A percentile compares a stretch with the other conserved stretches of the same genome.
phyloP scores from a whole-genome alignment of 1,140 invertebrate species.

The Lerema accius region DNA sequence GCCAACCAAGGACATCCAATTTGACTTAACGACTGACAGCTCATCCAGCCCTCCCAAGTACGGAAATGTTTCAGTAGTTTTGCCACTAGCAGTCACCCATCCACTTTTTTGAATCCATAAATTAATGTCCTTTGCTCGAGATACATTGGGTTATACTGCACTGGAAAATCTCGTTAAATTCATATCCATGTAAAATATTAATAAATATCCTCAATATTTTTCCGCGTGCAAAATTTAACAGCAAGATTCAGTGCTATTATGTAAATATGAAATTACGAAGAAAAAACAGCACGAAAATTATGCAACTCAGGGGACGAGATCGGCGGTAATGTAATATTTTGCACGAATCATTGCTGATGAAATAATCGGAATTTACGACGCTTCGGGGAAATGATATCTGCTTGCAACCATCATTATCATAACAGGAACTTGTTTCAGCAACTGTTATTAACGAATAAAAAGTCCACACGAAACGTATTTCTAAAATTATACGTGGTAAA shows the following conservation, averaged over 20 bases:
- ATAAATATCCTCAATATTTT: not conserved
- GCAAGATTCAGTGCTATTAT: not conserved
- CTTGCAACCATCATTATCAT: conserved; percentile 15
- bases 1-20: no score
- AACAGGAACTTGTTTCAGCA: not conserved
- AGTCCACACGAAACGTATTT: not conserved
- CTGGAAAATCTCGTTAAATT: no score
- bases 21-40: no score
- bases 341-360: conserved; percentile 27
- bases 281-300: conserved; percentile 15
- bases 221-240: not conserved
- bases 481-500: no score
- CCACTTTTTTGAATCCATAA: no score
- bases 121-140: no score
- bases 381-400: conserved; percentile 21
- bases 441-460: not conserved
- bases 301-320: conserved; percentile 11
- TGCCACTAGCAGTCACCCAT: no score
- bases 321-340: conserved; percentile 23
- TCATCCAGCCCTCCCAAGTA: no score
- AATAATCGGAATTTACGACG: conserved; percentile 29
- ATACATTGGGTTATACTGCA: no score
- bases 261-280: conserved; percentile 14
- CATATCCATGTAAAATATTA: not conserved
- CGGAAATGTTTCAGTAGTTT: no score